Percentiles rank a stretch among this genome's conserved stretches.
Conservation (phyloP, 2,113 vertebrate genomes). For the Scomber scombrus region DNA sequence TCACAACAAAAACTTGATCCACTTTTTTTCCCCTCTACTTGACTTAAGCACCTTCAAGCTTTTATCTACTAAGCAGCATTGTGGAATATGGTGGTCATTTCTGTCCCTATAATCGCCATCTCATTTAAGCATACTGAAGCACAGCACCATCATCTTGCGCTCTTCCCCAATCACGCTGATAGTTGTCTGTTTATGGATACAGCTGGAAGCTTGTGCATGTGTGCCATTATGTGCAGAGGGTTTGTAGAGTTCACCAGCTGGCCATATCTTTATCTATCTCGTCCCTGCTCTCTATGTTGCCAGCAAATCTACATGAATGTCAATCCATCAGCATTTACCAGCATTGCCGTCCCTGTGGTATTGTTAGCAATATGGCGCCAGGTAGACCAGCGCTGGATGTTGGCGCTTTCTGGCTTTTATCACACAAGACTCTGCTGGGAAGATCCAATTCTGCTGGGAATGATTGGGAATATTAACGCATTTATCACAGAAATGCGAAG, state of each 20-base stretch:
- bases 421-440: slow-evolving; percentile 25
- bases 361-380: slow-evolving; percentile 43
- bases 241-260: slow-evolving; percentile 46
- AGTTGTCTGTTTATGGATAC: slow-evolving; percentile 55
- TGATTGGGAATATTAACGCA: slow-evolving; percentile 56
- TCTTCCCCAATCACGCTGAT: slow-evolving; percentile 22
- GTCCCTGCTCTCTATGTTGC: slow-evolving; percentile 1
- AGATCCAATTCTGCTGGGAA: slow-evolving; percentile 38
- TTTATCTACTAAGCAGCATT: slow-evolving; percentile 1
- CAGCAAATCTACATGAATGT: slow-evolving; percentile 43
- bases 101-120: slow-evolving; percentile 16
- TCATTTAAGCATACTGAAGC: slow-evolving; percentile 30
- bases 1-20: too few relatives aligned
- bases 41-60: slow-evolving; percentile 17
- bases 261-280: slow-evolving; percentile 24
- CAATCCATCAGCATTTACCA: slow-evolving; percentile 59
- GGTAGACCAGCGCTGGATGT: slow-evolving; percentile 27
- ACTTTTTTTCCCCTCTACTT: not conserved
- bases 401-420: slow-evolving; percentile 63
- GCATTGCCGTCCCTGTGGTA: slow-evolving; percentile 30
- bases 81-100: slow-evolving; percentile 27
- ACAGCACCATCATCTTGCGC: slow-evolving; percentile 10
- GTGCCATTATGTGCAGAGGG: slow-evolving; percentile 47
- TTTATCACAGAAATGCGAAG: slow-evolving; percentile 47
- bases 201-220: slow-evolving; percentile 34